Conservation (phyloP, 1,140 invertebrate species). For the Drosophila carrolli region DNA sequence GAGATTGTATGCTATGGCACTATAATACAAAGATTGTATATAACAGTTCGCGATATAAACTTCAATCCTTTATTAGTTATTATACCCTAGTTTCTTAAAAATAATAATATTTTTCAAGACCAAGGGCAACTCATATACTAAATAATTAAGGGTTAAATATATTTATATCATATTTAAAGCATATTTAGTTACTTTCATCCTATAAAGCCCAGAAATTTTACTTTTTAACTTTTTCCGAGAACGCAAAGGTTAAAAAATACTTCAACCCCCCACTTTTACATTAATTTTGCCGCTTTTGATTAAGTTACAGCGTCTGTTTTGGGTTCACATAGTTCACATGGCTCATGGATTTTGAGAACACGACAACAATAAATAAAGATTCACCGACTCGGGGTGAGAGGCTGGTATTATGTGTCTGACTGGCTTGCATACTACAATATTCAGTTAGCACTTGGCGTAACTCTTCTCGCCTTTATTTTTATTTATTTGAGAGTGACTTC, state of each 20-base stretch:
- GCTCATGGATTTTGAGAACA: constrained; percentile 61
- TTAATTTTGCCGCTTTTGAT: constrained; percentile 14
- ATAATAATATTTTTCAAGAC: too few species aligned
- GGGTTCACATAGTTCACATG: constrained; percentile 59
- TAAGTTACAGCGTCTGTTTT: constrained; percentile 6
- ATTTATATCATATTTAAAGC: too few species aligned
- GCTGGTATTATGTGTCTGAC: constrained; percentile 49
- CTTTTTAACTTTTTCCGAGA: background rate
- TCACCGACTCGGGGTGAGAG: constrained; percentile 39
- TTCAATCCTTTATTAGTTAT: too few species aligned
- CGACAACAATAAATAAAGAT: constrained; percentile 56
- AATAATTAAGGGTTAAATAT: too few species aligned
- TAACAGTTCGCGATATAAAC: too few species aligned
- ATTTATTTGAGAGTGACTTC: constrained; percentile 65
- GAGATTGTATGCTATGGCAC: too few species aligned
- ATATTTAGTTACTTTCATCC: too few species aligned
- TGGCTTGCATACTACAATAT: constrained; percentile 57
- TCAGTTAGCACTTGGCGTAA: constrained; percentile 78
- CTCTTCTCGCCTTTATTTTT: constrained; percentile 60
- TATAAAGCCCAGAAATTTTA: background rate
- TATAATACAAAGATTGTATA: too few species aligned
- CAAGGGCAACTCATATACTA: too few species aligned
- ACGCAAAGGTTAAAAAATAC: background rate
- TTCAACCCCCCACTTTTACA: constrained; percentile 13
- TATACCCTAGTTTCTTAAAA: too few species aligned